phyloP scores from a whole-genome alignment of 2,113 vertebrate species.

The Actenoides hombroni region DNA sequence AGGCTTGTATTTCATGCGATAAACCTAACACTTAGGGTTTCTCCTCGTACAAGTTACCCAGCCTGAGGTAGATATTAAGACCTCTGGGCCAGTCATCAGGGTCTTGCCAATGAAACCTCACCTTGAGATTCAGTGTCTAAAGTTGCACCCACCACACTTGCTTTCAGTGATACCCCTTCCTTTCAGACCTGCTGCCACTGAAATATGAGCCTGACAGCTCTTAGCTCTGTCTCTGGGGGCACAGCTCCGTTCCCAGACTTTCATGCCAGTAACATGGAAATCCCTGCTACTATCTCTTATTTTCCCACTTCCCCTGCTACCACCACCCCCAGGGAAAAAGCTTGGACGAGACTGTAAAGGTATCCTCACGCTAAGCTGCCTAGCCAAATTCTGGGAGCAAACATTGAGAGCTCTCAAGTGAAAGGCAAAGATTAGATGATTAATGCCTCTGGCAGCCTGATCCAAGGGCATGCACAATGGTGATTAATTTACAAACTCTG shows the following conservation, averaged over 20 bases:
- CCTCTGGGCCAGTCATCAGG: neutral
- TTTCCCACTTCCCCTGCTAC: neutral
- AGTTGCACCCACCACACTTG: neutral
- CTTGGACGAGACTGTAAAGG: neutral
- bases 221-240: neutral
- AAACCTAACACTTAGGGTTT: neutral
- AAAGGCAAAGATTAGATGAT: conserved; percentile 69
- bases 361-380: neutral
- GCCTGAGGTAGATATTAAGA: neutral
- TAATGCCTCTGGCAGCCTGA: conserved; percentile 65
- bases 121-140: neutral
- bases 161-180: neutral
- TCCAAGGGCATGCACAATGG: conserved; percentile 62
- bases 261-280: neutral
- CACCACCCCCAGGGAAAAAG: neutral
- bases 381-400: conserved; percentile 24
- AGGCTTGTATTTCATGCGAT: neutral
- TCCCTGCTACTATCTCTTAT: neutral
- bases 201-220: neutral
- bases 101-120: rapidly evolving
- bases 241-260: neutral
- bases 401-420: conserved; percentile 21
- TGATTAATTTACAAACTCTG: conserved; percentile 71
- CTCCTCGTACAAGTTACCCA: neutral
- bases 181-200: neutral